These are phyloP conservation scores for Sebastes fasciatus DNA, from an alignment of 2,113 vertebrate genomes.

Conservation along the genomic window DNA sequence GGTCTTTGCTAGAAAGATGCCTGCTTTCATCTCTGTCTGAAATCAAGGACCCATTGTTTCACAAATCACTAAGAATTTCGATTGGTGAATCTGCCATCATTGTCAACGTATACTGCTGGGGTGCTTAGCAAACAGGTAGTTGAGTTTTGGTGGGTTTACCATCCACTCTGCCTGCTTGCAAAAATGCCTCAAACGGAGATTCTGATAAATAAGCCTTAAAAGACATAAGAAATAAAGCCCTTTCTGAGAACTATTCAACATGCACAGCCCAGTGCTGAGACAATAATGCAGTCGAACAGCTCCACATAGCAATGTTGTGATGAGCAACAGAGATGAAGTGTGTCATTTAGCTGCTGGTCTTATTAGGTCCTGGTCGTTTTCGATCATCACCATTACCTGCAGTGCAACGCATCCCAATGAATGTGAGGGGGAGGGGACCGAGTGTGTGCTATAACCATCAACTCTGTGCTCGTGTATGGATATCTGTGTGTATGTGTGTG, in stretches of 20 bases:
- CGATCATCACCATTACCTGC: slow-evolving; percentile 72
- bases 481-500: slow-evolving; percentile 20
- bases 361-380: slow-evolving; percentile 70
- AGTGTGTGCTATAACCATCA: slow-evolving; percentile 70
- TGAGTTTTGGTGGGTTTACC: not conserved
- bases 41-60: not conserved
- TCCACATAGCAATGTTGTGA: slow-evolving; percentile 20
- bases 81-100: not conserved
- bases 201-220: not conserved
- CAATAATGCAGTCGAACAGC: slow-evolving; percentile 11
- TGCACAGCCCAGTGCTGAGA: slow-evolving; percentile 4
- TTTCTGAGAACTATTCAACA: not conserved
- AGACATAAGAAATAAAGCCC: not conserved
- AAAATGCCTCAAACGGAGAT: not conserved
- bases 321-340: slow-evolving; percentile 52
- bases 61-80: not conserved
- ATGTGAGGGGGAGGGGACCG: slow-evolving; percentile 37
- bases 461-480: slow-evolving; percentile 12
- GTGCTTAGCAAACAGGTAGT: not conserved
- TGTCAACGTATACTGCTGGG: not conserved
- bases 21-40: not conserved
- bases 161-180: not conserved
- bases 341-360: slow-evolving; percentile 65
- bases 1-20: not conserved
- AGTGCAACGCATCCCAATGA: slow-evolving; percentile 68